Evolutionary conservation across 2,113 vertebrate species (phyloP).

Genomic region (Camelus bactrianus): DNA sequence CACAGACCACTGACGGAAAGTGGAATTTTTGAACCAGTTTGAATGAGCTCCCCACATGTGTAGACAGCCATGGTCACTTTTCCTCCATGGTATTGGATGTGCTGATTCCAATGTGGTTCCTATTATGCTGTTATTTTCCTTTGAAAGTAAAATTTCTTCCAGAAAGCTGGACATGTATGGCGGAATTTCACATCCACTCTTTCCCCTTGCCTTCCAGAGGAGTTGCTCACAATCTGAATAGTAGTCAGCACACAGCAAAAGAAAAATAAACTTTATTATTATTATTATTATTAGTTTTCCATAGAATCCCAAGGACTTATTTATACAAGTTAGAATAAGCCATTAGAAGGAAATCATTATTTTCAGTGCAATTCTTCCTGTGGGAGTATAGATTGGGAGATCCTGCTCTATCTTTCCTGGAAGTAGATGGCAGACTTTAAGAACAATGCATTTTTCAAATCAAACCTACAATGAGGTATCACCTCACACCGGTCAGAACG

Average conservation of each 20-base stretch:
- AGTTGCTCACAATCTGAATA: not conserved
- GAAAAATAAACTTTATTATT: not conserved
- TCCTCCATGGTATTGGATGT: not conserved
- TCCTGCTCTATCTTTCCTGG: not conserved
- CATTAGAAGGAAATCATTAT: not conserved
- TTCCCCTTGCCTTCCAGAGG: not conserved
- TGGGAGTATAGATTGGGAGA: not conserved
- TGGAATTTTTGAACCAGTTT: constrained; percentile 4
- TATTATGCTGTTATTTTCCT: constrained; percentile 55
- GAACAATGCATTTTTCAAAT: not conserved
- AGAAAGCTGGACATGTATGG: constrained; percentile 42
- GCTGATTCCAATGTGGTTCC: constrained; percentile 52
- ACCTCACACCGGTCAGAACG: too few species aligned
- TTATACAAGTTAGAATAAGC: not conserved
- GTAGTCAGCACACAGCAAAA: not conserved
- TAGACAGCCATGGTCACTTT: constrained; percentile 55
- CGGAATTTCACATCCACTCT: constrained; percentile 23
- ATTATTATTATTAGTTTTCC: constrained; percentile 14
- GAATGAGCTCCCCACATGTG: not conserved
- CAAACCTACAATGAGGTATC: too few species aligned
- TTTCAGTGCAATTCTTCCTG: not conserved
- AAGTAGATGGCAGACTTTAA: not conserved
- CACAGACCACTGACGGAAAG: constrained; percentile 39
- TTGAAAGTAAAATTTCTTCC: constrained; percentile 50
- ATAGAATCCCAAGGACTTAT: constrained; percentile 25